Evolutionary conservation across 35 echinoderm and acorn worm species (phyloP).

Genomic region (Heliocidaris erythrogramma): DNA sequence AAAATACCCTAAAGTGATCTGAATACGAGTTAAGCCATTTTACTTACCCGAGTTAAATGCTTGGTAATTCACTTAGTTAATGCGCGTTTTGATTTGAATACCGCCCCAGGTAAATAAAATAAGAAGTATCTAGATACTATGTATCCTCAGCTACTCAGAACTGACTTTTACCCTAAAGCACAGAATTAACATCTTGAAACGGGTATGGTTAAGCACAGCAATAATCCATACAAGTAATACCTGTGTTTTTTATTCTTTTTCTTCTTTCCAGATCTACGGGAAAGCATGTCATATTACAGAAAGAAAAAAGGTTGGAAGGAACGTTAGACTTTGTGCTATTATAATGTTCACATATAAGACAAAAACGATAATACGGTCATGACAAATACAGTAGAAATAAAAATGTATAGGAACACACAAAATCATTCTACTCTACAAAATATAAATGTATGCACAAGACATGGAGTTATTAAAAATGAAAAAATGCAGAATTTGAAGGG

Average conservation of each 20-base stretch:
- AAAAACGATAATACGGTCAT: not conserved
- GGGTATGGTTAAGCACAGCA: constrained; percentile 18
- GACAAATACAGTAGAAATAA: constrained; percentile 7
- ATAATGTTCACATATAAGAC: not conserved
- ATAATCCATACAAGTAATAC: constrained; percentile 46
- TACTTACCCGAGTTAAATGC: too few species aligned
- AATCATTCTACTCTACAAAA: not conserved
- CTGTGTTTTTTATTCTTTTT: constrained; percentile 75
- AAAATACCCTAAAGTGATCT: too few species aligned
- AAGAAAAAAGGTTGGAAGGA: constrained; percentile 30
- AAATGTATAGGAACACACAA: not conserved
- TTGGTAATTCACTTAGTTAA: too few species aligned
- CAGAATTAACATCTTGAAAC: not conserved
- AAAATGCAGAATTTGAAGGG: not conserved
- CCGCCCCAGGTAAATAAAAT: not conserved
- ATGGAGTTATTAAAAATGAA: not conserved
- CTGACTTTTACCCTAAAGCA: not conserved
- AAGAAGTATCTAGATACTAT: not conserved
- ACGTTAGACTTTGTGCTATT: constrained; percentile 13
- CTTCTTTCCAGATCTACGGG: constrained; percentile 62
- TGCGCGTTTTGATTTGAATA: too few species aligned
- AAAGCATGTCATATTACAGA: constrained; percentile 51
- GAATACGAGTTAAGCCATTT: too few species aligned
- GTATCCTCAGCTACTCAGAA: not conserved
- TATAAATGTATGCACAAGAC: not conserved